These are phyloP conservation scores for Ochotona princeps DNA, from an alignment of 2,113 vertebrate species.

Conservation along the genomic window DNA sequence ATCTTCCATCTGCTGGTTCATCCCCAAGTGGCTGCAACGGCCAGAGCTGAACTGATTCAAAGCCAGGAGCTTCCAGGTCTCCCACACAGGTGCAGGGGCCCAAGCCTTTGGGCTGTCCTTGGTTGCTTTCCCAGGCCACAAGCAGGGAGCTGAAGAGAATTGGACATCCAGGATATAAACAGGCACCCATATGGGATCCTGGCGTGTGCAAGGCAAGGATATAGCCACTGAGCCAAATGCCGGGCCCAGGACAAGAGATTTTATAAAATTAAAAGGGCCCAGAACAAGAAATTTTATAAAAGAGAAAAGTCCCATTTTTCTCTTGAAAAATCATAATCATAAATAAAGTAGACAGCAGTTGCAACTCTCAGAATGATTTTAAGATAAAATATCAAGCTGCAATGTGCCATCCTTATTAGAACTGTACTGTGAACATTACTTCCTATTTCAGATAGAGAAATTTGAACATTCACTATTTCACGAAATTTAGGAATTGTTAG, in stretches of 20 bases:
- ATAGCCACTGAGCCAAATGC: no score
- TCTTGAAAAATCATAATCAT: neutral
- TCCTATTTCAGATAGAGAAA: neutral
- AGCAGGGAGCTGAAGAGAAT: no score
- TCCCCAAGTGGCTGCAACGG: no score
- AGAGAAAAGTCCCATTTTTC: neutral
- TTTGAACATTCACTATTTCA: neutral
- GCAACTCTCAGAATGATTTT: neutral
- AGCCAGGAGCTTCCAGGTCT: no score
- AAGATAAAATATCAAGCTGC: neutral
- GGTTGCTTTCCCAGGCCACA: no score
- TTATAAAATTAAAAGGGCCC: neutral
- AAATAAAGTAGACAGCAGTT: neutral
- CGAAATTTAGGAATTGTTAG: neutral
- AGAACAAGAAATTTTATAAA: neutral
- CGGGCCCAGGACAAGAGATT: neutral
- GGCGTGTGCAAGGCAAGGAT: no score
- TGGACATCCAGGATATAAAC: no score
- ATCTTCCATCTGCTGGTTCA: no score
- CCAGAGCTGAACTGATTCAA: no score
- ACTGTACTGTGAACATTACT: neutral
- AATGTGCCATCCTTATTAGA: neutral
- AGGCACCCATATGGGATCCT: no score
- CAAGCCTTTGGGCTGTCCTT: no score
- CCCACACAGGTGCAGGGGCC: no score